phyloP scores from a whole-genome alignment of 2,888 invertebrate genomes.

The Tanytarsus gracilentus region DNA sequence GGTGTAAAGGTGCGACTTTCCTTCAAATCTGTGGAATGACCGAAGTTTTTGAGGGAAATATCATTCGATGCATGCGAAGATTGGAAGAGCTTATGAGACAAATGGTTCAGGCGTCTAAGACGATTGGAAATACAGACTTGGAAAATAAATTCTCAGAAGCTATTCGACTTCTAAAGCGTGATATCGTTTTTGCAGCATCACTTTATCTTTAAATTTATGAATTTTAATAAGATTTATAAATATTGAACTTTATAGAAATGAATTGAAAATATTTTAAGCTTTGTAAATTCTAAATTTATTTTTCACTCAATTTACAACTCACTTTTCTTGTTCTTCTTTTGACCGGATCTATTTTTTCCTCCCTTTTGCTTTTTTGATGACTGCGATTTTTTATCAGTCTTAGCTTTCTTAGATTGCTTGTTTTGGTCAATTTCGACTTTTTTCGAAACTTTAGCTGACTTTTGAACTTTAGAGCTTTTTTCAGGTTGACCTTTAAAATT shows the following conservation, averaged over 20 bases:
- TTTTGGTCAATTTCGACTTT: no score
- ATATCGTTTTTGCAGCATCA: slow-evolving; percentile 99
- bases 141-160: slow-evolving; percentile 94
- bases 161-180: slow-evolving; percentile 85
- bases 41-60: slow-evolving; percentile 85
- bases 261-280: slow-evolving; percentile 1
- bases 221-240: not conserved
- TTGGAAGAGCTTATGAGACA: slow-evolving; percentile 93
- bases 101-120: slow-evolving; percentile 91
- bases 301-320: no score
- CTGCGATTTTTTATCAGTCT: no score
- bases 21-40: slow-evolving; percentile 91
- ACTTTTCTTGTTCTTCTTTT: no score
- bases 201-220: slow-evolving; percentile 66
- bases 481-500: no score
- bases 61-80: slow-evolving; percentile 82
- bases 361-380: no score
- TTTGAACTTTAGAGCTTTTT: no score
- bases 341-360: no score
- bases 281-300: not conserved
- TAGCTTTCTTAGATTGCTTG: no score
- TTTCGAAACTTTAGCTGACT: no score
- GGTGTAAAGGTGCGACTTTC: slow-evolving; percentile 92
- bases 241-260: not conserved
- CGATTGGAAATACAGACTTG: slow-evolving; percentile 90